Conservation (phyloP, 2,113 vertebrate genomes). For the Hipposideros armiger region DNA sequence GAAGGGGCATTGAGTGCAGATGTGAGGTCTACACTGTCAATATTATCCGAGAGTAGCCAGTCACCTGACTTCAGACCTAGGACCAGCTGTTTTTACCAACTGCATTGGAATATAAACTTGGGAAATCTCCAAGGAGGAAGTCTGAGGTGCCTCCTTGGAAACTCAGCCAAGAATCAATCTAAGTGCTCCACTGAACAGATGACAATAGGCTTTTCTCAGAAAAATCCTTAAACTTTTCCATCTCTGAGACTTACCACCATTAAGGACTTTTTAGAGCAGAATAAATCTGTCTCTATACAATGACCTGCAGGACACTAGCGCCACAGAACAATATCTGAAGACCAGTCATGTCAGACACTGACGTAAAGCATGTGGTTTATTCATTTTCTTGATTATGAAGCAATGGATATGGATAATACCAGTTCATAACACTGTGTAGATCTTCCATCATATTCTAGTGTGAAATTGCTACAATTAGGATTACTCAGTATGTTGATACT, state of each 20-base stretch:
- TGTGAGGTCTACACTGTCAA: background rate
- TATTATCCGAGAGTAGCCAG: background rate
- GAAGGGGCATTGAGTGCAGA: background rate
- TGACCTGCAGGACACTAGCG: background rate
- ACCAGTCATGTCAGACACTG: background rate
- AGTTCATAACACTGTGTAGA: background rate
- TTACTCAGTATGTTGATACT: background rate
- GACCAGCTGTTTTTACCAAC: background rate
- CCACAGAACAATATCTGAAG: background rate
- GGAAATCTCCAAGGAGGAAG: background rate
- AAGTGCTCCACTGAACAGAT: slow-evolving; percentile 46
- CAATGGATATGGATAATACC: background rate
- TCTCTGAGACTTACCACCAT: slow-evolving; percentile 27
- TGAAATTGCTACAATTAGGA: background rate
- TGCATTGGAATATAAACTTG: background rate
- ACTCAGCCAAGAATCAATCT: slow-evolving; percentile 52
- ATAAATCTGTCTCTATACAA: slow-evolving; percentile 24
- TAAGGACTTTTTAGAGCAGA: slow-evolving; percentile 1
- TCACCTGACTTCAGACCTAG: background rate
- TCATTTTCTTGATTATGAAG: slow-evolving; percentile 13
- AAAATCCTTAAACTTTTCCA: slow-evolving; percentile 62
- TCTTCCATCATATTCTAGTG: background rate
- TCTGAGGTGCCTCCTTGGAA: slow-evolving; percentile 22
- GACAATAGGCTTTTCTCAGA: slow-evolving; percentile 61
- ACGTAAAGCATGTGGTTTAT: background rate